A percentile compares a stretch with the other conserved stretches of the same genome.
Conservation (phyloP, 2,888 invertebrate species). For the Troglohyphantes excavatus region DNA sequence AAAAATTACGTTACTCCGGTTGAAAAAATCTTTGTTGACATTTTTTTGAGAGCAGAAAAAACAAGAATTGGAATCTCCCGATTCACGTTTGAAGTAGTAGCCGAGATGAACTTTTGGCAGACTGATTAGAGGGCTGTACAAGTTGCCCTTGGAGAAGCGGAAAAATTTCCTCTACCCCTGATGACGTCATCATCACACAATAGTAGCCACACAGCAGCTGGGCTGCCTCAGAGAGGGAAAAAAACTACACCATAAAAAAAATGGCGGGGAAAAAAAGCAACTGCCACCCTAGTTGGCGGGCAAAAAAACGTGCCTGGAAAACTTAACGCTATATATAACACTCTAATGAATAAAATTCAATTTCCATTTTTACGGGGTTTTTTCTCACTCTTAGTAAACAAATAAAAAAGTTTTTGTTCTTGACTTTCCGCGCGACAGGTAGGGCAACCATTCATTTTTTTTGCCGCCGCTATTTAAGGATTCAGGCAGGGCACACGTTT, state of each 20-base stretch:
- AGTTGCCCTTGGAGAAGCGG: conserved; percentile 62
- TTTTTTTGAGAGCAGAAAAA: conserved; percentile 35
- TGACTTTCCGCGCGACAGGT: conserved; percentile 53
- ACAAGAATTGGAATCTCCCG: conserved; percentile 23
- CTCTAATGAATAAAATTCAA: conserved; percentile 78
- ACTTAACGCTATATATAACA: conserved; percentile 46
- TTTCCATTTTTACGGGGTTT: conserved; percentile 68
- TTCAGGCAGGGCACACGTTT: conserved; percentile 50
- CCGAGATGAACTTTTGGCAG: conserved; percentile 60
- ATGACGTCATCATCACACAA: conserved; percentile 61
- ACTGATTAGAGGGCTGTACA: conserved; percentile 54
- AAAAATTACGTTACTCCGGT: not conserved
- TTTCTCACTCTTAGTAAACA: conserved; percentile 35
- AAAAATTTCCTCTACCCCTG: conserved; percentile 64
- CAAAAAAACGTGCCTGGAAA: conserved; percentile 67
- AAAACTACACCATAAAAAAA: conserved; percentile 24
- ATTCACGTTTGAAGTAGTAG: conserved; percentile 4
- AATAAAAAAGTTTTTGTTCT: not conserved
- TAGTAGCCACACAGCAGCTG: conserved; percentile 60
- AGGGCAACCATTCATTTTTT: conserved; percentile 50
- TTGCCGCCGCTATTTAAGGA: conserved; percentile 56
- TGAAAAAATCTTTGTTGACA: conserved; percentile 47
- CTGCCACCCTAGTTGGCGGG: conserved; percentile 3
- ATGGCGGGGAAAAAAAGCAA: conserved; percentile 53
- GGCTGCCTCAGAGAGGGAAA: conserved; percentile 19